Evolutionary conservation across 2,888 invertebrate species (phyloP).

Genomic region (Eurytoma californica): DNA sequence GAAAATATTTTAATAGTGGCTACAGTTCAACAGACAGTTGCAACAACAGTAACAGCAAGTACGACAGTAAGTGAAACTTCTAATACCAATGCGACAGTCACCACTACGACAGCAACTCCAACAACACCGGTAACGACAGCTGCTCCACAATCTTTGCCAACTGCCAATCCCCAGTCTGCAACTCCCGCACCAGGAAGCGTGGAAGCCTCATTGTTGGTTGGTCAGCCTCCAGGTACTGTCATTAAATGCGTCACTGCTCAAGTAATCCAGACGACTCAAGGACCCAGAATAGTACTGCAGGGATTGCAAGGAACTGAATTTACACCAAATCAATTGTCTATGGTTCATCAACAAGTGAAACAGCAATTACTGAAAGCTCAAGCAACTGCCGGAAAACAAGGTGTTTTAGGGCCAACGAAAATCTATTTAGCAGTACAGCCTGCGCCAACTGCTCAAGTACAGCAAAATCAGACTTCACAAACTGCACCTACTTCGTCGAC

Average conservation of each 20-base stretch:
- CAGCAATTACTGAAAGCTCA: constrained; percentile 92
- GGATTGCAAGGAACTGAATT: constrained; percentile 90
- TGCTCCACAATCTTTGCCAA: neutral
- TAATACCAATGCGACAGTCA: constrained; percentile 56
- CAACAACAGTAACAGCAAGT: constrained; percentile 55
- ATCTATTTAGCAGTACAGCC: constrained; percentile 91
- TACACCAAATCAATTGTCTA: constrained; percentile 86
- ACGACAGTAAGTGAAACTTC: constrained; percentile 7
- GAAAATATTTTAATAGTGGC: neutral
- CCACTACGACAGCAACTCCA: constrained; percentile 57
- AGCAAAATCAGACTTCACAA: neutral
- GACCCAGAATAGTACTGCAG: constrained; percentile 90
- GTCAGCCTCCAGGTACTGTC: constrained; percentile 90
- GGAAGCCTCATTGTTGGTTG: constrained; percentile 84
- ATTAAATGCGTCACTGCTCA: constrained; percentile 92
- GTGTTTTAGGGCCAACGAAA: constrained; percentile 89
- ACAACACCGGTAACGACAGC: constrained; percentile 40
- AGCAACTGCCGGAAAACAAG: constrained; percentile 90
- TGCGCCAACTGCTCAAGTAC: constrained; percentile 65
- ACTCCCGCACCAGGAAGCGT: constrained; percentile 76
- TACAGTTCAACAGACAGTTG: constrained; percentile 17
- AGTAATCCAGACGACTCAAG: constrained; percentile 89
- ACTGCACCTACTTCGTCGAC: neutral
- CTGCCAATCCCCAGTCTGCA: constrained; percentile 52
- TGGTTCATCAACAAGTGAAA: constrained; percentile 92